Conservation (phyloP, 2,797 vertebrate species). For the Arnoldichthys spilopterus region DNA sequence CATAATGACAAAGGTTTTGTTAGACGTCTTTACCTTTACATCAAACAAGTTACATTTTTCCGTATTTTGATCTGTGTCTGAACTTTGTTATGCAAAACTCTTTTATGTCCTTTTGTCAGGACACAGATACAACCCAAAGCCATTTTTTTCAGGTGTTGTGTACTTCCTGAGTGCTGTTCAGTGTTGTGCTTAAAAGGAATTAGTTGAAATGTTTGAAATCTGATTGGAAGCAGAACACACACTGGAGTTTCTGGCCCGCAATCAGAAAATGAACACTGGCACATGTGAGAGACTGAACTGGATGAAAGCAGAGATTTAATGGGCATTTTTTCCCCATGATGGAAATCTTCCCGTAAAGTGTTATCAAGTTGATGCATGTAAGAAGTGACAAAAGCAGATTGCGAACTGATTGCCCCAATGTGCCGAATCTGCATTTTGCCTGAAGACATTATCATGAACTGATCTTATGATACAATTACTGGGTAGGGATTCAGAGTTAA, state of each 20-base stretch:
- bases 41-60: too few relatives aligned
- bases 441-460: constrained; percentile 12
- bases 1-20: too few relatives aligned
- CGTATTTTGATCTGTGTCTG: too few relatives aligned
- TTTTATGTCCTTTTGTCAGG: too few relatives aligned
- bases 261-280: constrained; percentile 30
- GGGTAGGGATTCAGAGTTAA: background rate
- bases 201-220: constrained; percentile 29
- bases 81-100: too few relatives aligned
- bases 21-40: too few relatives aligned
- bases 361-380: constrained; percentile 23
- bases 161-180: constrained; percentile 13
- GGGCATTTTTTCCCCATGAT: constrained; percentile 24
- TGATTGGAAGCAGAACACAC: constrained; percentile 50
- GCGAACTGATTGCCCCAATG: constrained; percentile 33
- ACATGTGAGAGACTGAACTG: constrained; percentile 28
- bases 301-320: constrained; percentile 41
- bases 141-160: constrained; percentile 13
- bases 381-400: constrained; percentile 33
- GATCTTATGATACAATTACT: constrained; percentile 18
- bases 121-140: background rate
- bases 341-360: constrained; percentile 27
- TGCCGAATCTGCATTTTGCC: constrained; percentile 7
- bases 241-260: constrained; percentile 34
- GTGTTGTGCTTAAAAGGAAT: constrained; percentile 36